A percentile compares a stretch with the other conserved stretches of the same genome.
Conservation (phyloP, 1,140 invertebrate species). For the Drosophila orena region DNA sequence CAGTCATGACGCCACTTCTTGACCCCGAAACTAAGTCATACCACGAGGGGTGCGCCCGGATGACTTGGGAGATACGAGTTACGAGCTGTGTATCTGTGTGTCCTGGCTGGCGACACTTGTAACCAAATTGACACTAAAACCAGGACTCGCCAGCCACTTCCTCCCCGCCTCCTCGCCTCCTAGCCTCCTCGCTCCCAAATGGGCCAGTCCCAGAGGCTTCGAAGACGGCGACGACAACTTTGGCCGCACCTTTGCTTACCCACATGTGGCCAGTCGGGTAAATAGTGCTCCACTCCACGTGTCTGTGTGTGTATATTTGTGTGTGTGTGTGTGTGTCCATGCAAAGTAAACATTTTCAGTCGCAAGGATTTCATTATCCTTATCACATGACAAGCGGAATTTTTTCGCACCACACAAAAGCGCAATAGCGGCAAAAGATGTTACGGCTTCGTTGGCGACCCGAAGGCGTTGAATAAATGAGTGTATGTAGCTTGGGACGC, state of each 20-base stretch:
- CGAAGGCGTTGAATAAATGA: constrained; percentile 18
- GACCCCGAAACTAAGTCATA: constrained; percentile 67
- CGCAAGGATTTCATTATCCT: constrained; percentile 84
- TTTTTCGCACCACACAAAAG: constrained; percentile 64
- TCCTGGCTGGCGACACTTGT: constrained; percentile 59
- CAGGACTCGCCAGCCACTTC: constrained; percentile 24
- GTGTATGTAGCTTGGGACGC: constrained; percentile 31
- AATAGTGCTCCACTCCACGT: constrained; percentile 41
- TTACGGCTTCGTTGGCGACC: constrained; percentile 18
- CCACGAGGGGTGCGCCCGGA: constrained; percentile 47
- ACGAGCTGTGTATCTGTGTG: constrained; percentile 21
- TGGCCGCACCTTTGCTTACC: constrained; percentile 74
- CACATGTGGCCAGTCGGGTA: constrained; percentile 54
- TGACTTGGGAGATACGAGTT: constrained; percentile 74
- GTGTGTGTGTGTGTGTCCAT: constrained; percentile 24
- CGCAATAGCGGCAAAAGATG: constrained; percentile 57
- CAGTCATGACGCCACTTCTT: constrained; percentile 65
- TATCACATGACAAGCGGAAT: constrained; percentile 79
- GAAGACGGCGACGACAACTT: constrained; percentile 71
- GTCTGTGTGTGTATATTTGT: background rate
- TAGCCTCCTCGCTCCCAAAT: background rate
- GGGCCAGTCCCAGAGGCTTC: constrained; percentile 59
- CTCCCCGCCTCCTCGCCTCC: background rate
- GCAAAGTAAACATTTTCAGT: constrained; percentile 76
- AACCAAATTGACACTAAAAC: constrained; percentile 77